Evolutionary conservation across 2,113 vertebrate genomes (phyloP), one percentile per base, ranked within the genome.

Genomic region (Ailuropoda melanoleuca): DNA sequence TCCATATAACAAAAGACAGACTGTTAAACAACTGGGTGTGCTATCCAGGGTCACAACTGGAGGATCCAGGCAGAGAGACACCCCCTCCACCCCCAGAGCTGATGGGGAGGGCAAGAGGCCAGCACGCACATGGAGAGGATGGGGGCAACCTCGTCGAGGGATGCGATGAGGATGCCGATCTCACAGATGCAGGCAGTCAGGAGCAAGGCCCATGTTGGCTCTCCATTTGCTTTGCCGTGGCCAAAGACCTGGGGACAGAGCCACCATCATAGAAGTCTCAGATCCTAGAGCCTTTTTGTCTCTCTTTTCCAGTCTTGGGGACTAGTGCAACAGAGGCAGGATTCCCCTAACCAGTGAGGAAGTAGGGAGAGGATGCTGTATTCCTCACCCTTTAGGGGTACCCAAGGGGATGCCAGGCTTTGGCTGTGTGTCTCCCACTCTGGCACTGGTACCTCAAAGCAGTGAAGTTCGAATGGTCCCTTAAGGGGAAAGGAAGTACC

Each of bases 101-200:
- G 14, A 37, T 13, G 31, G 60, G 56, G 43, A 24, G 66, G 74
- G 46, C 55, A n/a, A 37, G 53, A 85, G 37, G 64, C 48, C 56
- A 94, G 70, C 68, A 98, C 98, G 82, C 95, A 98, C 99, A 99
- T 99, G 96, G 99, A 99, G 94, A 99, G 99, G 98, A 99, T 99
- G 92, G 99, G 99, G 96, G 99, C 99, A 55, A 99, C 99, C 58
- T 99, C 98, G 26, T 99, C 99, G 87, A 99, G 99, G 68, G 99
- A 99, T 3, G 99, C 99, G 6, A 99, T 99, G 95, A 99, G 99
- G 98, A 99, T 99, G 80, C 99, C 99, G 0, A 98, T 99, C 99
- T 99, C 99, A 1, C 99, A 99, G 99, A 99, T 99, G 95, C 99
- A 99, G 83, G 99, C 99, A 0, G 99, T 99, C 97, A 99, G 98